Evolutionary conservation across 2,888 invertebrate genomes (phyloP).

Genomic region (Dusona sp.): DNA sequence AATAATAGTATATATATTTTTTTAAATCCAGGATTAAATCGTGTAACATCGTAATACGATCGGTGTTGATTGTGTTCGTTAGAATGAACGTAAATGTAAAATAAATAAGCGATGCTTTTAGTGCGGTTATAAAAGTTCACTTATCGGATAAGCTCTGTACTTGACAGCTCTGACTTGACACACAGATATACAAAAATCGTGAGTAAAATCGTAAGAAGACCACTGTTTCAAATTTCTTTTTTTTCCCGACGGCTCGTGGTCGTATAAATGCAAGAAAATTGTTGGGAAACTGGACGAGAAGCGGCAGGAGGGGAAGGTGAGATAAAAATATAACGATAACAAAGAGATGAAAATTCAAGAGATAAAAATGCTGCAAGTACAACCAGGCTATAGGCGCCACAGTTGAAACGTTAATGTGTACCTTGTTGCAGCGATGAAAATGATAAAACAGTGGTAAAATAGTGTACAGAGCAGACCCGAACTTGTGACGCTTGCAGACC

Average conservation of each 20-base stretch:
- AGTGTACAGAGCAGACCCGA: constrained; percentile 84
- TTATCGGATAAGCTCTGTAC: constrained; percentile 83
- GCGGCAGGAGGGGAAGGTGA: neutral
- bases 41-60: constrained; percentile 43
- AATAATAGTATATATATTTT: constrained; percentile 7
- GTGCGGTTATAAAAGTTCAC: constrained; percentile 81
- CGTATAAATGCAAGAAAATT: constrained; percentile 38
- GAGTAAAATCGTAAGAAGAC: constrained; percentile 39
- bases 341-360: constrained; percentile 5
- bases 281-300: neutral
- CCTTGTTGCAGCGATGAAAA: constrained; percentile 42
- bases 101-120: constrained; percentile 83
- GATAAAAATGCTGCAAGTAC: constrained; percentile 29
- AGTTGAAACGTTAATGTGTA: constrained; percentile 62
- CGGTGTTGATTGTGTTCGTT: constrained; percentile 37
- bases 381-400: constrained; percentile 41
- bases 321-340: constrained; percentile 3
- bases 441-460: constrained; percentile 28
- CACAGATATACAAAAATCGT: constrained; percentile 48
- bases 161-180: constrained; percentile 75
- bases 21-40: constrained; percentile 10
- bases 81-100: constrained; percentile 72
- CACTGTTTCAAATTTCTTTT: constrained; percentile 35
- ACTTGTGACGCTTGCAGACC: constrained; percentile 77
- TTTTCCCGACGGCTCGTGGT: constrained; percentile 8